phyloP scores from a whole-genome alignment of 2,797 vertebrate species.

The Anguilla megastoma region DNA sequence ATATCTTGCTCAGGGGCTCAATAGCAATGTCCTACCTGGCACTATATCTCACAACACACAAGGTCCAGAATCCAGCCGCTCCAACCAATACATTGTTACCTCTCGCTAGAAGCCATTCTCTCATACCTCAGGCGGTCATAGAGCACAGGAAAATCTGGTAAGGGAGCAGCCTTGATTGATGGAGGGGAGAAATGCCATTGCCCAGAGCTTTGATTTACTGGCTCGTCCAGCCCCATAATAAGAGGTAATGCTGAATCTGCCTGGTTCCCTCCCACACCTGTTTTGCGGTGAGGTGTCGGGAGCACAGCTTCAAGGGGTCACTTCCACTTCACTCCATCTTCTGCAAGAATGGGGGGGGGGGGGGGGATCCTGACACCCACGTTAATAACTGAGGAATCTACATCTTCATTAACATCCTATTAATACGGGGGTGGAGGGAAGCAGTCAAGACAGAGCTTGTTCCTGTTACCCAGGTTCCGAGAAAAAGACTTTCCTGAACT shows the following conservation, averaged over 20 bases:
- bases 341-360: conserved; percentile 50
- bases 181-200: conserved; percentile 60
- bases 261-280: conserved; percentile 63
- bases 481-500: conserved; percentile 54
- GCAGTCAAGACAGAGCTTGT: conserved; percentile 57
- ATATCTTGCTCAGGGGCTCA: neutral
- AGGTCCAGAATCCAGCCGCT: neutral
- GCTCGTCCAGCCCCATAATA: conserved; percentile 71
- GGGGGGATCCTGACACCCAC: conserved; percentile 62
- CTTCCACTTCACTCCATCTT: conserved; percentile 62
- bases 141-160: conserved; percentile 55
- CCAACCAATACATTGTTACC: neutral
- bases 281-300: conserved; percentile 40
- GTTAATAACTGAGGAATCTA: conserved; percentile 70
- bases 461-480: conserved; percentile 61
- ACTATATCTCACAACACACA: neutral
- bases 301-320: conserved; percentile 34
- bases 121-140: conserved; percentile 20
- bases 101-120: neutral
- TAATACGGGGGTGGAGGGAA: conserved; percentile 63
- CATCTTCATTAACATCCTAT: conserved; percentile 72
- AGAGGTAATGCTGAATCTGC: conserved; percentile 72
- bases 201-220: conserved; percentile 72
- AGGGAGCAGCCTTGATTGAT: conserved; percentile 69
- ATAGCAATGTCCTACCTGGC: neutral